These are phyloP conservation scores for Lutjanus campechanus DNA, from an alignment of 2,797 vertebrate genomes.

Conservation along the genomic window DNA sequence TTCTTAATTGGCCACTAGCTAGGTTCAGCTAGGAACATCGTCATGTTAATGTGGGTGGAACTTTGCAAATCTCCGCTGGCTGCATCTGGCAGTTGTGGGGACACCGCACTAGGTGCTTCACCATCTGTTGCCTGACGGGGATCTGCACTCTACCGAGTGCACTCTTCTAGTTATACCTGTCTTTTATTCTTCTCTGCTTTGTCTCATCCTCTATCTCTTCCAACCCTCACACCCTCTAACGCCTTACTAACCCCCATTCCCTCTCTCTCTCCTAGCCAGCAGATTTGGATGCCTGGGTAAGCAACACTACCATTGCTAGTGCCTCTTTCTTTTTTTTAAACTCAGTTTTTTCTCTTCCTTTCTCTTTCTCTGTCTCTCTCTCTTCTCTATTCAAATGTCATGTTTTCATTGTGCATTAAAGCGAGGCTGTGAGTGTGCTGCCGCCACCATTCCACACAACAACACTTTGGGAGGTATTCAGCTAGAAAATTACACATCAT, in stretches of 20 bases:
- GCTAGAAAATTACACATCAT: conserved; percentile 95
- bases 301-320: conserved; percentile 70
- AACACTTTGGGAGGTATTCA: conserved; percentile 93
- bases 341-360: conserved; percentile 49
- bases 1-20: too few species aligned
- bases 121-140: too few species aligned
- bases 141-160: too few species aligned
- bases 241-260: conserved; percentile 45
- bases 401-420: conserved; percentile 90
- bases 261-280: conserved; percentile 82
- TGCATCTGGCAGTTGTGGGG: too few species aligned
- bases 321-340: conserved; percentile 60
- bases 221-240: conserved; percentile 19
- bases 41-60: too few species aligned
- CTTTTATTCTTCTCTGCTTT: background rate
- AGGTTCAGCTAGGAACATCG: too few species aligned
- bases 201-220: conserved; percentile 10
- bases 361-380: conserved; percentile 30
- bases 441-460: conserved; percentile 82
- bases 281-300: conserved; percentile 91
- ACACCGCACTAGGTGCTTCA: too few species aligned
- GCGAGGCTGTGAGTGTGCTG: conserved; percentile 82
- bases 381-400: conserved; percentile 87
- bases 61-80: too few species aligned
- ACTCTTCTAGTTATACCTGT: background rate